Conservation (phyloP, 2,797 vertebrate species). For the Strix occidentalis region DNA sequence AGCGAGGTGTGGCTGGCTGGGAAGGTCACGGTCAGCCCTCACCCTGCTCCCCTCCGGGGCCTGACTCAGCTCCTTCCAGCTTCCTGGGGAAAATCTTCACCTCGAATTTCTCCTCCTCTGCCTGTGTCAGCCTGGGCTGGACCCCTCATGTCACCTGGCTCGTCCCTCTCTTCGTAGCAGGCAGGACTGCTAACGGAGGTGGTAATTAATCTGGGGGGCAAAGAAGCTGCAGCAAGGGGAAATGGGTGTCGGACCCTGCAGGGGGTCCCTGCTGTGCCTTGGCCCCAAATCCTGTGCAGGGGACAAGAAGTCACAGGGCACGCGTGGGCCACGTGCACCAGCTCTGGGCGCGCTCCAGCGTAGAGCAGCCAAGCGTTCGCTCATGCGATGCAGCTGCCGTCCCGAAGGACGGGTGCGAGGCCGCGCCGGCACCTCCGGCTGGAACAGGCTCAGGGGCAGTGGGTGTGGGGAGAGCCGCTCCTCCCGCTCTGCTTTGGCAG, state of each 20-base stretch:
- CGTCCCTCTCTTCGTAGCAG: background rate
- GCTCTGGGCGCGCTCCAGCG: fast-evolving
- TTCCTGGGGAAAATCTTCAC: background rate
- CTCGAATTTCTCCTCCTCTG: background rate
- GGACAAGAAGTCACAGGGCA: background rate
- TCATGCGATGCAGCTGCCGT: background rate
- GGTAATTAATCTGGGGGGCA: background rate
- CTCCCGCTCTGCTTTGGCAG: background rate
- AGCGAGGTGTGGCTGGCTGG: background rate
- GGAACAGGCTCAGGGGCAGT: background rate
- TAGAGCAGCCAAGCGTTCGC: background rate
- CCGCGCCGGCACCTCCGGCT: background rate
- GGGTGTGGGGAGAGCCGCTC: background rate
- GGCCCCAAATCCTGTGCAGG: fast-evolving
- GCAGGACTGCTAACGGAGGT: fast-evolving
- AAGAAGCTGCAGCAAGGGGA: background rate
- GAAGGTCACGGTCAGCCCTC: background rate
- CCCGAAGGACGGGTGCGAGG: background rate
- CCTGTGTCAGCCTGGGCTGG: fast-evolving
- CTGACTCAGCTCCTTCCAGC: conserved; percentile 31
- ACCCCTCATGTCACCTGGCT: background rate
- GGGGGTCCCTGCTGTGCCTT: background rate
- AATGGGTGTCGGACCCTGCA: too few species aligned
- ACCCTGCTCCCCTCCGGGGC: background rate
- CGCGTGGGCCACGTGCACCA: background rate